Percentiles rank a stretch among this genome's conserved stretches.
phyloP scores from a whole-genome alignment of 2,797 vertebrate species.

The Coluber constrictor region DNA sequence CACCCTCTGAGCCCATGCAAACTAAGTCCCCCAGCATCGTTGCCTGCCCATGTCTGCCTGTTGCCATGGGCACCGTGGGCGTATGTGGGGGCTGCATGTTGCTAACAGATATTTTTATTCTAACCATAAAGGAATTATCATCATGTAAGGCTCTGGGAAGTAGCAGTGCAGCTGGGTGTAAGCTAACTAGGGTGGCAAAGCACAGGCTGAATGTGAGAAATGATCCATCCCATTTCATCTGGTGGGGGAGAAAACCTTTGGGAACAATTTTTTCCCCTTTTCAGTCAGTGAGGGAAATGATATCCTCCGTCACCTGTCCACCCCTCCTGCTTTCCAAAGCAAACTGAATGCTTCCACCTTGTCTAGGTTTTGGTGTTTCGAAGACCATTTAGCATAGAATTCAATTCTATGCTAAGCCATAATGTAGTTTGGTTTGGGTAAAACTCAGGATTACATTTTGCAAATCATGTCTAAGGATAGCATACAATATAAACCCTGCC shows the following conservation, averaged over 20 bases:
- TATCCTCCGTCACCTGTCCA: not conserved
- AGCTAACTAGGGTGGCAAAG: not conserved
- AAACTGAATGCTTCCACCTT: not conserved
- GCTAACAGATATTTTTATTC: slow-evolving; percentile 41
- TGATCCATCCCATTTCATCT: not conserved
- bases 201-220: not conserved
- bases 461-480: not conserved
- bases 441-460: not conserved
- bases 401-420: not conserved
- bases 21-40: not conserved
- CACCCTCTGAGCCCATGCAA: not conserved
- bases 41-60: slow-evolving; percentile 34
- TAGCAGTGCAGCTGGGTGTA: slow-evolving; percentile 19
- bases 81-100: slow-evolving; percentile 32
- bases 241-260: not conserved
- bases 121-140: slow-evolving; percentile 15
- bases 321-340: not conserved
- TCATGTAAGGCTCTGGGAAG: slow-evolving; percentile 9
- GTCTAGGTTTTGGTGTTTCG: not conserved
- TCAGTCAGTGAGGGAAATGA: not conserved
- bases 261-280: not conserved
- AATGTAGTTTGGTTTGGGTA: not conserved
- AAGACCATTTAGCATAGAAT: not conserved
- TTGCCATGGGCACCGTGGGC: slow-evolving; percentile 60
- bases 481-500: not conserved